These are phyloP conservation scores for Trissolcus brochymenae DNA, from an alignment of 2,888 invertebrate species.

Conservation along the genomic window DNA sequence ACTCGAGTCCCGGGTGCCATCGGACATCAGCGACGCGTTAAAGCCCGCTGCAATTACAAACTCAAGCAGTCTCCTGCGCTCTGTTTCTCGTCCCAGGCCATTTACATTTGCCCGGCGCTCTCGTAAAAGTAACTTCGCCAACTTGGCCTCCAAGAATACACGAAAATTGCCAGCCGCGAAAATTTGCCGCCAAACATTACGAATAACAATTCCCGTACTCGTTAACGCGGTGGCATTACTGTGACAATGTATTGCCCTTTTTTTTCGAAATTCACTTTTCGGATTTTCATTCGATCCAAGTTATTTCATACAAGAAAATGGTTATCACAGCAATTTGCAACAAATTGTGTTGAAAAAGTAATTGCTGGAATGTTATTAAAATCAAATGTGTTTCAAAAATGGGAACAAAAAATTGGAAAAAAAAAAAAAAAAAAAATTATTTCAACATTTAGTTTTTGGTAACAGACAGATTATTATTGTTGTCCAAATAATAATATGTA, in stretches of 20 bases:
- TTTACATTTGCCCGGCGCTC: conserved; percentile 66
- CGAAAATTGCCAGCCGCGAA: conserved; percentile 64
- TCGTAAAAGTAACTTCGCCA: conserved; percentile 71
- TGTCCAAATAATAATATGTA: not conserved
- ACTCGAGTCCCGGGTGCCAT: conserved; percentile 69
- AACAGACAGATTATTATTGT: not conserved
- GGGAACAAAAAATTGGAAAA: too few species aligned
- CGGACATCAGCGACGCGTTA: conserved; percentile 73
- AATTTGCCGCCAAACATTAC: conserved; percentile 35
- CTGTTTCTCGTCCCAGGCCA: conserved; percentile 44
- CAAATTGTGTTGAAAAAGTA: too few species aligned
- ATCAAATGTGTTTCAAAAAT: too few species aligned
- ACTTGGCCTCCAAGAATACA: conserved; percentile 63
- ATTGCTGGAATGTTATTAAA: too few species aligned
- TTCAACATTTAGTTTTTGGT: not conserved
- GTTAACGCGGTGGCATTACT: conserved; percentile 19
- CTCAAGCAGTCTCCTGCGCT: conserved; percentile 62
- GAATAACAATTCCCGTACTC: conserved; percentile 29
- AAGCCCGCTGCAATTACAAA: conserved; percentile 73
- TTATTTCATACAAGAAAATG: too few species aligned
- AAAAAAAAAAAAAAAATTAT: too few species aligned
- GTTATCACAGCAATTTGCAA: too few species aligned
- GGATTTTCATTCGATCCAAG: not conserved
- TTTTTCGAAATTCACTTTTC: not conserved
- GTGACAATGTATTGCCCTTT: conserved; percentile 21